phyloP scores from a whole-genome alignment of 2,797 vertebrate species.

The Loris lydekkerianus region DNA sequence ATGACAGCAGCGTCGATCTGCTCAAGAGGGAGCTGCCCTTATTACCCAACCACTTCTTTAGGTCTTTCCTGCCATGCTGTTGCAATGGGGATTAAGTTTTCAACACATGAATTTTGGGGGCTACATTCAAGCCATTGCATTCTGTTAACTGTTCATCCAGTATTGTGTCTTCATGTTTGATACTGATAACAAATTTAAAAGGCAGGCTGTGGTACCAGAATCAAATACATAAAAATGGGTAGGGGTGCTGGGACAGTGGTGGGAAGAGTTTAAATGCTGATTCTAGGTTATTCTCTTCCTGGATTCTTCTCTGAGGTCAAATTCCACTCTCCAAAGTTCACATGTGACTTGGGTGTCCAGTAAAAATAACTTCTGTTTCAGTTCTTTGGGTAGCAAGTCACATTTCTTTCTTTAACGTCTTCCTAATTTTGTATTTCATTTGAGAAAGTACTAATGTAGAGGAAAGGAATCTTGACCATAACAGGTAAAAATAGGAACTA shows the following conservation, averaged over 20 bases:
- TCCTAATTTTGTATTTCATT: not conserved
- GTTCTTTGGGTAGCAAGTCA: not conserved
- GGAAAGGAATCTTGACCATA: not conserved
- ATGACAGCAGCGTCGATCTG: not conserved
- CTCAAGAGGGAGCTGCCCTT: not conserved
- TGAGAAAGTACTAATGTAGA: not conserved
- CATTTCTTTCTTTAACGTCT: not conserved
- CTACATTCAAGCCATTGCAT: not conserved
- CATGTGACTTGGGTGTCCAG: not conserved
- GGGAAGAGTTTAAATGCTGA: not conserved
- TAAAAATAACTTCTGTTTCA: not conserved
- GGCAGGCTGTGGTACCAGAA: not conserved
- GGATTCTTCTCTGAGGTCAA: not conserved
- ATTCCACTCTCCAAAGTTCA: not conserved
- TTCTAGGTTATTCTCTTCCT: not conserved
- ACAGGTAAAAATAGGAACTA: not conserved
- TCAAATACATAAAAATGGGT: not conserved
- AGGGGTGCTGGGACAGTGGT: not conserved
- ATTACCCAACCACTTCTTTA: not conserved
- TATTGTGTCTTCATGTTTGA: not conserved
- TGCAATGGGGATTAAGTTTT: not conserved
- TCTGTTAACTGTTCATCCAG: not conserved
- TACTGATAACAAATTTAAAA: not conserved
- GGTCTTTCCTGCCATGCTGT: not conserved
- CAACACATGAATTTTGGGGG: not conserved